phyloP scores from a whole-genome alignment of 2,113 vertebrate genomes.

The Passer montanus region DNA sequence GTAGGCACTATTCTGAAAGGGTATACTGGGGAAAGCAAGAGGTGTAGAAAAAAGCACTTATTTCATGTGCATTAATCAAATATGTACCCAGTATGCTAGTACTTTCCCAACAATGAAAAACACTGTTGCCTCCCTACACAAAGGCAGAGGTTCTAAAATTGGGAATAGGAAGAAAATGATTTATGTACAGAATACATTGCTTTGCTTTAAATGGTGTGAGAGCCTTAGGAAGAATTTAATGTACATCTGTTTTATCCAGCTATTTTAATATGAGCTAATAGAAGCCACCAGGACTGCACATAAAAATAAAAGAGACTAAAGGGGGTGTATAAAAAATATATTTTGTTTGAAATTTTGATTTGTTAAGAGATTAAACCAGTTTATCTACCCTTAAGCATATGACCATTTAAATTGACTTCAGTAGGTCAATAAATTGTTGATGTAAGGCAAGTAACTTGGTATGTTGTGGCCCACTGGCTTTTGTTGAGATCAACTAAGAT shows the following conservation, averaged over 20 bases:
- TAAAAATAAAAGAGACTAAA: background rate
- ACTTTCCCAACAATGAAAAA: background rate
- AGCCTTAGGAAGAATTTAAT: background rate
- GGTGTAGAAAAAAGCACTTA: background rate
- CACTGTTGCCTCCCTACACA: background rate
- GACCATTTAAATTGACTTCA: background rate
- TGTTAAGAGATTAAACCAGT: background rate
- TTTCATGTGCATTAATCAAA: background rate
- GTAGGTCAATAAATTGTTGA: background rate
- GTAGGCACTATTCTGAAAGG: background rate
- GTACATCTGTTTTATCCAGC: background rate
- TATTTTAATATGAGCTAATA: background rate
- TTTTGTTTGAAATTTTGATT: background rate
- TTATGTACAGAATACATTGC: background rate
- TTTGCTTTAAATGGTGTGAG: background rate
- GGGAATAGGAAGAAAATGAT: accelerated
- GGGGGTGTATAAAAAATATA: background rate
- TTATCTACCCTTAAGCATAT: background rate
- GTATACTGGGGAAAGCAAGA: background rate
- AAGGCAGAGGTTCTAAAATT: background rate
- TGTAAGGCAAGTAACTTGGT: background rate
- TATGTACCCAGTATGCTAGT: background rate
- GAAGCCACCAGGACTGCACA: background rate
- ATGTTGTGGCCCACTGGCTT: background rate
- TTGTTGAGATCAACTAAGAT: background rate